Evolutionary conservation across 2,888 invertebrate species (phyloP), one percentile per base, ranked within the genome.

Genomic region (Drosophila anomalata): DNA sequence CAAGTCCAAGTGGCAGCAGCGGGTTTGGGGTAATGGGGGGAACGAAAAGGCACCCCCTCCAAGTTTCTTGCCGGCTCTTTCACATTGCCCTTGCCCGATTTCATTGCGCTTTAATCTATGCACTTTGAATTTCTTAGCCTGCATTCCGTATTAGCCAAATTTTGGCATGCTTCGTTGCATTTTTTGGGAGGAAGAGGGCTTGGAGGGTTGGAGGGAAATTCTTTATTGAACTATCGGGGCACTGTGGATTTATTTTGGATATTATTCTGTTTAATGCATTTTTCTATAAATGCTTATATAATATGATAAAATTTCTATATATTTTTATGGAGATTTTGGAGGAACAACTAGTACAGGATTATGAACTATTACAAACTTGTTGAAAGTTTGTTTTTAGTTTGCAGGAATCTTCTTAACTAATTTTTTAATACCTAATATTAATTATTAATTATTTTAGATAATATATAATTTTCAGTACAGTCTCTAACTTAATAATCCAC

Each of bases 81-180:
- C 24, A 42, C 68, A 53, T 72, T 54, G 63, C 69, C 73, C 50
- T 58, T 50, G 47, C 59, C 70, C 50, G 47, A 70, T 68, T 58
- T 55, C 74, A 74, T 66, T 63, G 55, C 54, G 67, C 70, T 65
- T 85, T 72, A 85, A 79, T 79, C 83, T 83, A 79, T 87, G 82
- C 77, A 85, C 83, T 85, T 58, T 70, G 71, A 75, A 82, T 87
- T 86, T 83, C 82, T 86, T 77, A 68, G 83, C 86, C 73, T 68
- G 78, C 88, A 82, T 87, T 83, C 66, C 67, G 69, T 83, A 83
- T 87, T 87, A 87, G 88, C 88, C 80, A 82, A 82, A 87, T 87
- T 79, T 82, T 79, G 75, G 83, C 88, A 83, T 79, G 86, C 80
- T 83, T 73, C 83, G 75, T 59, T 75, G 86, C 39, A 71, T 79